Percentiles rank a stretch among this genome's conserved stretches.
phyloP scores from a whole-genome alignment of 2,113 vertebrate species.

The Prinia subflava region DNA sequence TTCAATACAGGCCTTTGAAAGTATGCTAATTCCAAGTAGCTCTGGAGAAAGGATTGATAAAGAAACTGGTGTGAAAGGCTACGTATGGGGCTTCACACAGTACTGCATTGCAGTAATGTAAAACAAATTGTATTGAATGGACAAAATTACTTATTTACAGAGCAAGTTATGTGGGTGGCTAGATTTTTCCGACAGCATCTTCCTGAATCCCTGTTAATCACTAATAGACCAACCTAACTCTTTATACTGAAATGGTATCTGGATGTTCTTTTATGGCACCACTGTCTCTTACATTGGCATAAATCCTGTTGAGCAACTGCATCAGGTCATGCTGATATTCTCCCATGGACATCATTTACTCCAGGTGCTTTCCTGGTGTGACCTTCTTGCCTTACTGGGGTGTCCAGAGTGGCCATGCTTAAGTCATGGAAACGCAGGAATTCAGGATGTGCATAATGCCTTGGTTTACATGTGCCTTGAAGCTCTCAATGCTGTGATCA shows the following conservation, averaged over 20 bases:
- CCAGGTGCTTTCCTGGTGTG: background rate
- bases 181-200: background rate
- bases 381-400: background rate
- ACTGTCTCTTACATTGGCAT: fast-evolving
- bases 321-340: background rate
- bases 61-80: fast-evolving
- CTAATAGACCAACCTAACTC: background rate
- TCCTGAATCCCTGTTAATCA: background rate
- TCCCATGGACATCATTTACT: fast-evolving
- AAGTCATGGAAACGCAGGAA: background rate
- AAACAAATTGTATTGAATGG: background rate
- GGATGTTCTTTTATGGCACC: background rate
- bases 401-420: too few species aligned
- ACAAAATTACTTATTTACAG: background rate
- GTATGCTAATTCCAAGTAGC: background rate
- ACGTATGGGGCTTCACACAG: fast-evolving
- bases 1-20: background rate
- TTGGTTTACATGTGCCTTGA: fast-evolving
- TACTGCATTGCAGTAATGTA: background rate
- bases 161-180: background rate
- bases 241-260: background rate
- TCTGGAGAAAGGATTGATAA: background rate
- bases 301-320: background rate
- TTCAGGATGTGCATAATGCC: fast-evolving
- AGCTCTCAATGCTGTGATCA: fast-evolving